Conservation (phyloP, 2,113 vertebrate genomes). For the Rhinoderma darwinii region DNA sequence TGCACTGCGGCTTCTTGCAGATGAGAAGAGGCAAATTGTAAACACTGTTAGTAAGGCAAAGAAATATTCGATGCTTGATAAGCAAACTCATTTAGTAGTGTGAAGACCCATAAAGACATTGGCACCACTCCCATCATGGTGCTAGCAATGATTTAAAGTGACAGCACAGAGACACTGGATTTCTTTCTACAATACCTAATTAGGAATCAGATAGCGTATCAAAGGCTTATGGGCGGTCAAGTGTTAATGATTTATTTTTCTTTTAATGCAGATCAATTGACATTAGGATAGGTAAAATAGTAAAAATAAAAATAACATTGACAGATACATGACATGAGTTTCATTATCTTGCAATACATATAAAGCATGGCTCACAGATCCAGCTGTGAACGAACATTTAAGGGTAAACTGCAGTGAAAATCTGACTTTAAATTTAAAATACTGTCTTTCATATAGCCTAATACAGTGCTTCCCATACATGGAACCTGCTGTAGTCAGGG, state of each 20-base stretch:
- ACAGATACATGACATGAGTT: background rate
- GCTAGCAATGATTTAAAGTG: background rate
- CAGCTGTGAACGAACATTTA: background rate
- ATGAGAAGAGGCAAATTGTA: slow-evolving; percentile 42
- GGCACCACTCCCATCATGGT: slow-evolving; percentile 2
- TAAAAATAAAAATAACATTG: background rate
- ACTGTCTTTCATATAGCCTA: no score
- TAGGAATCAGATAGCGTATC: background rate
- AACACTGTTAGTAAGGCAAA: background rate
- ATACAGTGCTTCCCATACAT: no score
- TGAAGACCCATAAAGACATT: slow-evolving; percentile 49
- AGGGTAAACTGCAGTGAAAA: background rate
- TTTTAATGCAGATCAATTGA: background rate
- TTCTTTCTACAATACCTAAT: slow-evolving; percentile 49
- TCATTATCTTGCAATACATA: background rate
- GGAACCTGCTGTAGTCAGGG: no score
- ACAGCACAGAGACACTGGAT: background rate
- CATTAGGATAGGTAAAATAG: background rate
- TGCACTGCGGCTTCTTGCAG: slow-evolving; percentile 39
- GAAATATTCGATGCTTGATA: slow-evolving; percentile 19
- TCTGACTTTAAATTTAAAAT: background rate
- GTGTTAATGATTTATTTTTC: background rate
- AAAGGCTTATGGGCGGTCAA: background rate
- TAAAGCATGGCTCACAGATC: background rate
- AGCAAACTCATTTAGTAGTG: slow-evolving; percentile 37